Evolutionary conservation across 2,888 invertebrate species (phyloP), one percentile per base, ranked within the genome.

Genomic region (Gastrophysa polygoni): DNA sequence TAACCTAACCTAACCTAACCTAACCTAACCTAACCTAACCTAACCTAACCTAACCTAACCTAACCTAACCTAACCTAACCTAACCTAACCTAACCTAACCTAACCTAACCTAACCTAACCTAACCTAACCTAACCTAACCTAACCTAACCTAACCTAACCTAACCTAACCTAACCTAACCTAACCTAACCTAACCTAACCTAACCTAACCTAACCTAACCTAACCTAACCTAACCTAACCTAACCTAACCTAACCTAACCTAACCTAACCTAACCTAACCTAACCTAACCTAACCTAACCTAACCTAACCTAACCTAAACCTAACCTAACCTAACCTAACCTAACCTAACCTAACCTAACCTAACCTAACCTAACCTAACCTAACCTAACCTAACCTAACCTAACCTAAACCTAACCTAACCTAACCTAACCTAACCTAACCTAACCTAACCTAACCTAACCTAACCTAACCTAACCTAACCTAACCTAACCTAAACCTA

Each of bases 211-310:
- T 48, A 51, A 54, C 57, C 64, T 59, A 50, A 59, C 63, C 57
- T 49, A 57, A 46, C 59, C 38, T 21, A 59, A 47, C 32, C 50
- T 46, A 51, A 59, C 62, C 65, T 24, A 50, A 63, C 63, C 63
- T 59, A 66, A 63, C 65, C 61, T 58, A 58, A 65, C 58, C 59
- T 50, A 55, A 65, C 32, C n/a, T 56, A 59, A 63, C 62, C 62
- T 59, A 46, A 62, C 62, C 62, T 59, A 62, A 62, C 62, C 66
- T 57, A 60, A 66, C 66, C 66, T 60, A 66, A 66, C 66, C 49
- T 28, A 44, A 49, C 49, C 49, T 28, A 49, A 49, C 49, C 61
- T 59, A 59, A 62, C 59, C 62, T 59, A 57, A 62, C 61, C 63
- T 61, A 57, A 66, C 65, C 63, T 56, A 56, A 65, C 58, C 58